Evolutionary conservation across 2,888 invertebrate species (phyloP).

Genomic region (Lasioglossum zephyrum): DNA sequence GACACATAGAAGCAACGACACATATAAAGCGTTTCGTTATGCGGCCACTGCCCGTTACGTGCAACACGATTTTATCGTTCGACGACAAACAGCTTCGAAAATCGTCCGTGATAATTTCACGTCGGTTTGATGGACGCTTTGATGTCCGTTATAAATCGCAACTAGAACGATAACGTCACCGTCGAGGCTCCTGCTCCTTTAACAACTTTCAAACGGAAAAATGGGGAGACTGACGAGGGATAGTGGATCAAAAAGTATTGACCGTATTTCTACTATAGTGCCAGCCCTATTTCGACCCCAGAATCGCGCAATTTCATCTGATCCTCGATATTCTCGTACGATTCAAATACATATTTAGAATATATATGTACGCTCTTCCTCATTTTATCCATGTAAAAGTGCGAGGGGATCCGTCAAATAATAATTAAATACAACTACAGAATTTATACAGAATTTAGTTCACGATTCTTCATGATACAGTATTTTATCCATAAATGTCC

Average conservation of each 20-base stretch:
- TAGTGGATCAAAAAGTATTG: neutral
- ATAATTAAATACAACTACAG: too few species aligned
- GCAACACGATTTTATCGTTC: slow-evolving; percentile 6
- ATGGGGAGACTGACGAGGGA: neutral
- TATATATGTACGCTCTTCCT: too few species aligned
- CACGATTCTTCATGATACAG: too few species aligned
- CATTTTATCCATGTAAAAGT: too few species aligned
- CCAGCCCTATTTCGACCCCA: neutral
- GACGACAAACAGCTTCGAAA: slow-evolving; percentile 6
- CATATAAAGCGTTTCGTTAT: slow-evolving; percentile 41
- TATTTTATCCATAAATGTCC: too few species aligned
- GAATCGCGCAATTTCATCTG: neutral
- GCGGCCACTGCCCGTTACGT: slow-evolving; percentile 26
- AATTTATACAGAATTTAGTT: too few species aligned
- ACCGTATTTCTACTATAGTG: neutral
- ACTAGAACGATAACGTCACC: neutral
- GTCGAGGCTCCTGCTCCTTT: neutral
- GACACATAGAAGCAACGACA: slow-evolving; percentile 35
- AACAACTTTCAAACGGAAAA: slow-evolving; percentile 4
- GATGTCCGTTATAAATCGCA: slow-evolving; percentile 6
- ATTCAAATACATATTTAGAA: too few species aligned
- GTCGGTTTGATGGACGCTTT: slow-evolving; percentile 7
- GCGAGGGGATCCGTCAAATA: too few species aligned
- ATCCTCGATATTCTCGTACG: neutral
- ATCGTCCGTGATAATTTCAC: slow-evolving; percentile 12